Base-by-base conservation (phyloP, 23 tunicate genomes). In the Trididemnum nubilum region DNA sequence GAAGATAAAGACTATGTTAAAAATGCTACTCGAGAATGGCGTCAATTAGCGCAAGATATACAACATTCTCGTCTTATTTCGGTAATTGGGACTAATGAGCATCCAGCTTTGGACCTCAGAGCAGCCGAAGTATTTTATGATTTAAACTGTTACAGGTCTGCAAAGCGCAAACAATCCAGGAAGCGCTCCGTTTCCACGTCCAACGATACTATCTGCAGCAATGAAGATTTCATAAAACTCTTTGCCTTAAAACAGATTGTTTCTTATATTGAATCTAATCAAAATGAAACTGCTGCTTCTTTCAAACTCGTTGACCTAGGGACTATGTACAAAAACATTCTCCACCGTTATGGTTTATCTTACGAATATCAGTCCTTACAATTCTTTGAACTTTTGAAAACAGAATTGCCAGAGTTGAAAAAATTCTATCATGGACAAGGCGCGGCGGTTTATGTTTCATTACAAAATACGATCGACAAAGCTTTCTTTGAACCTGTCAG, bases 371-470 rank as follows among this genome's bases (percentile, higher is more conserved):
- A 44, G 54, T 44, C 54, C 9, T 7, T 15, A 44, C 9, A 44
- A 7, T 61, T 61, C 22, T 61, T 61, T n/a, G 69, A 61, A 61
- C 26, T 15, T 19, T 22, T 61, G 19, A n/a, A 50, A 61, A 9
- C 69, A 4, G 69, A 61, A 61, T 9, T 61, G 69, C 30, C 69
- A 22, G 19, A 61, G 22, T 44, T 61, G 69, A 19, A 61, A 61
- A 61, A 61, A 22, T 61, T 61, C 22, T 61, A 61, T 61, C 22
- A 61, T 25, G 69, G 26, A 22, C 30, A 61, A 4, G 69, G 69
- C 15, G 15, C 69, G 69, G 69, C 69, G 69, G 19, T 61, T 9
- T 61, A 61, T 61, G 69, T 61, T 26, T 9, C 69, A 61, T 26
- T 61, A 9, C 15, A 61, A 9, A 12, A 12, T 12, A 50, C 57